Evolutionary conservation across 2,113 vertebrate genomes (phyloP), one percentile per base, ranked within the genome.

Genomic region (Syngnathoides biaculeatus): DNA sequence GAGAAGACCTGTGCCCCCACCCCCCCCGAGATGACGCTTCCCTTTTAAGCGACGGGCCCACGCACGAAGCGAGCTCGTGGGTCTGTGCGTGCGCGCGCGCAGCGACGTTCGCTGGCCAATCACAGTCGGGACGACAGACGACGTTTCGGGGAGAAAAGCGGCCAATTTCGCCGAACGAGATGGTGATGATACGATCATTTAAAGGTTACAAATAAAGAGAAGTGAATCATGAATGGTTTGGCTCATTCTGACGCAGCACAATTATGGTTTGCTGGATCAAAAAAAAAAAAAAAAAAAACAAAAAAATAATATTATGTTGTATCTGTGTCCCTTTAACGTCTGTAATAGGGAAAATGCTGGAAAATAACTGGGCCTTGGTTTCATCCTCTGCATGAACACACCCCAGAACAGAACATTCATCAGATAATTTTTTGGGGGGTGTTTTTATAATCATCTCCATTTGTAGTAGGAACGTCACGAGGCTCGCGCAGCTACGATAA

Each of bases 31-130:
- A 72, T 85, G 81, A 86, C 73, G 79, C 78, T 75, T 64, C 68
- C 64, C 30, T 35, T 73, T 78, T 81, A 81, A 82, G 67, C 84
- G 84, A 81, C 80, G 77, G n/a, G 73, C 14, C 14, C 68, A 55
- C 69, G 30, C 58, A 76, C 66, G 58, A 75, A 75, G 73, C 71
- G 61, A 60, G 67, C 73, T 70, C 68, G 73, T 53, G 79, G 79
- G 71, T 57, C 71, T 30, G 81, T 81, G 84, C 83, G 30, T 35
- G 30, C 30, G 85, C 84, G 81, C 26, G 63, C 63, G 63, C 42
- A 30, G 40, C 30, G 80, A 69, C 55, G 77, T 38, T 0, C 45
- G 40, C 65, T 39, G 73, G 80, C 87, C 87, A 88, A 90, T 90
- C 86, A 83, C 65, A n/a, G n/a, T n/a, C n/a, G 1, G 30, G 30